Percentiles rank a stretch among this genome's conserved stretches.
Conservation (phyloP, 2,797 vertebrate genomes). For the Setipinna tenuifilis region DNA sequence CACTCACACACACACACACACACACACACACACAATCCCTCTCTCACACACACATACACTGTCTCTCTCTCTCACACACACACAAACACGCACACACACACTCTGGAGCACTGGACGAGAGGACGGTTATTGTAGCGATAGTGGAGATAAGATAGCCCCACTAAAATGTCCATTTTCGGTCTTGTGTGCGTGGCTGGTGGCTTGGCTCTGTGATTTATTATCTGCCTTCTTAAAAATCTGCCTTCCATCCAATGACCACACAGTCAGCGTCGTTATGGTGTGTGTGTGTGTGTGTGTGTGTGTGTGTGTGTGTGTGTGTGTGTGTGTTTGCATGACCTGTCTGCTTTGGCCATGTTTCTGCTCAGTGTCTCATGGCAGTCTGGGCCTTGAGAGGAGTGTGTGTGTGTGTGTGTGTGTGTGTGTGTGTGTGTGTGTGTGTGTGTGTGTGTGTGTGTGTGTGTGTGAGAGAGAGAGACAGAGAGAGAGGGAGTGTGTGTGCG, state of each 20-base stretch:
- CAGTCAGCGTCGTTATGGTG: background rate
- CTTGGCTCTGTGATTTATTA: background rate
- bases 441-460: constrained; percentile 28
- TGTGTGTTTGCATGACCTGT: background rate
- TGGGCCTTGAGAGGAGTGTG: constrained; percentile 46
- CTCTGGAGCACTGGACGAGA: background rate
- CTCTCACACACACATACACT: no score
- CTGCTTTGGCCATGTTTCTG: constrained; percentile 6
- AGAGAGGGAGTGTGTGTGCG: constrained; percentile 50
- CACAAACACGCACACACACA: no score
- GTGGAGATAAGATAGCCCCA: background rate
- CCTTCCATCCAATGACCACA: background rate
- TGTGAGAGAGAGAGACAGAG: no score
- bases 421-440: constrained; percentile 31
- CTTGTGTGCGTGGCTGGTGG: background rate
- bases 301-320: constrained; percentile 6
- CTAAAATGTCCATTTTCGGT: constrained; percentile 5
- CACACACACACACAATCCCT: no score
- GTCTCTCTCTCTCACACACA: no score
- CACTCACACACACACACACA: no score
- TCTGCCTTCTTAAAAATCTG: background rate
- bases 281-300: constrained; percentile 13
- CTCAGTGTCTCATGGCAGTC: constrained; percentile 9
- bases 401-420: constrained; percentile 44
- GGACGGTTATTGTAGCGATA: background rate